A percentile compares a stretch with the other conserved stretches of the same genome.
These are phyloP conservation scores for Antheraea assamensis DNA, from an alignment of 2,888 invertebrate genomes.

Conservation along the genomic window DNA sequence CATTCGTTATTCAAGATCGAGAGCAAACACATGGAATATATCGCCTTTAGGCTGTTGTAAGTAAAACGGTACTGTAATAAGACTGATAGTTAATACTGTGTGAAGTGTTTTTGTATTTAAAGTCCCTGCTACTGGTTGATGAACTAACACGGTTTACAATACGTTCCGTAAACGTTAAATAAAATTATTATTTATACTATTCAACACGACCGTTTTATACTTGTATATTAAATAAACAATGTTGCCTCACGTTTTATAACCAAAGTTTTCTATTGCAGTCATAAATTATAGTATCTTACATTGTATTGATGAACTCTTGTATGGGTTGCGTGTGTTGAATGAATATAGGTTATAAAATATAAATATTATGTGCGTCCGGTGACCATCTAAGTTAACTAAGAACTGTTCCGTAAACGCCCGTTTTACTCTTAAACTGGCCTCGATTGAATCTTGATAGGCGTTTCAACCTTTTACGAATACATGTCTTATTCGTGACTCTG, in stretches of 20 bases:
- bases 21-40: no score
- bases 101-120: no score
- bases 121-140: no score
- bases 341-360: background rate
- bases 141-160: no score
- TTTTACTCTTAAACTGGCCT: constrained; percentile 3
- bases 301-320: constrained; percentile 9
- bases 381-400: background rate
- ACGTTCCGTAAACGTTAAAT: constrained; percentile 20
- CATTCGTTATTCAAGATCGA: no score
- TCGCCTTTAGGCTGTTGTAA: no score
- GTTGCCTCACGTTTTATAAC: constrained; percentile 24
- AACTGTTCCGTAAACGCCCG: background rate
- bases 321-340: constrained; percentile 1
- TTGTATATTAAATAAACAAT: constrained; percentile 25
- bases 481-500: constrained; percentile 8
- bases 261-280: constrained; percentile 16
- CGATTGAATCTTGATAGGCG: constrained; percentile 1
- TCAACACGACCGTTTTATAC: constrained; percentile 11
- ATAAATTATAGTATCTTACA: constrained; percentile 22
- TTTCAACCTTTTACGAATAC: background rate
- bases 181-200: constrained; percentile 14
- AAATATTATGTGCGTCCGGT: background rate
- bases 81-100: no score
- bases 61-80: no score